phyloP scores from a whole-genome alignment of 1,140 invertebrate genomes.

The Pachyrhynchus sulphureomaculatus region DNA sequence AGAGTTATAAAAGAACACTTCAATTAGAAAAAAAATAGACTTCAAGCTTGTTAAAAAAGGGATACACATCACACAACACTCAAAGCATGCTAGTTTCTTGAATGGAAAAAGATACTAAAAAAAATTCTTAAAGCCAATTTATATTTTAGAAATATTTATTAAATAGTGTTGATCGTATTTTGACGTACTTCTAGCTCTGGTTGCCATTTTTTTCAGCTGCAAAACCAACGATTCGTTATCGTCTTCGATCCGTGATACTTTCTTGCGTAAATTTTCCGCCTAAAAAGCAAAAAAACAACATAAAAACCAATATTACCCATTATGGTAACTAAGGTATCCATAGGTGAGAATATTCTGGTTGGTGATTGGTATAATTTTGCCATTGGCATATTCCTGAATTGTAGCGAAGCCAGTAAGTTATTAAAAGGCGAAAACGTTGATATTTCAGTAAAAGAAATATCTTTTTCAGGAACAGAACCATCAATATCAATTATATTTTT shows the following conservation, averaged over 20 bases:
- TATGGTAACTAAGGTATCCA: constrained; percentile 44
- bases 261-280: constrained; percentile 81
- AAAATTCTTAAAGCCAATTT: neutral
- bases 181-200: constrained; percentile 74
- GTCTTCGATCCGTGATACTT: constrained; percentile 83
- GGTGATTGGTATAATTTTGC: constrained; percentile 34
- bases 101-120: constrained; percentile 1
- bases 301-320: constrained; percentile 37
- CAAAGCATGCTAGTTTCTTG: constrained; percentile 9
- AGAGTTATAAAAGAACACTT: too few species aligned
- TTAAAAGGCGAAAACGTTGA: neutral
- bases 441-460: neutral
- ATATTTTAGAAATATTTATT: neutral
- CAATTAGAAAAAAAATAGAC: constrained; percentile 5
- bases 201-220: constrained; percentile 93
- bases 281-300: constrained; percentile 56
- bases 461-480: too few species aligned
- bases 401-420: constrained; percentile 10
- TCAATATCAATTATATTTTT: neutral
- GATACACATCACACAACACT: neutral
- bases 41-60: neutral
- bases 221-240: constrained; percentile 90
- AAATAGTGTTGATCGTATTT: neutral
- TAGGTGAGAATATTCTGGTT: constrained; percentile 42
- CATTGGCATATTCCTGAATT: constrained; percentile 19